These are phyloP conservation scores for Alaudala cheleensis DNA, from an alignment of 2,113 vertebrate species.

Conservation along the genomic window DNA sequence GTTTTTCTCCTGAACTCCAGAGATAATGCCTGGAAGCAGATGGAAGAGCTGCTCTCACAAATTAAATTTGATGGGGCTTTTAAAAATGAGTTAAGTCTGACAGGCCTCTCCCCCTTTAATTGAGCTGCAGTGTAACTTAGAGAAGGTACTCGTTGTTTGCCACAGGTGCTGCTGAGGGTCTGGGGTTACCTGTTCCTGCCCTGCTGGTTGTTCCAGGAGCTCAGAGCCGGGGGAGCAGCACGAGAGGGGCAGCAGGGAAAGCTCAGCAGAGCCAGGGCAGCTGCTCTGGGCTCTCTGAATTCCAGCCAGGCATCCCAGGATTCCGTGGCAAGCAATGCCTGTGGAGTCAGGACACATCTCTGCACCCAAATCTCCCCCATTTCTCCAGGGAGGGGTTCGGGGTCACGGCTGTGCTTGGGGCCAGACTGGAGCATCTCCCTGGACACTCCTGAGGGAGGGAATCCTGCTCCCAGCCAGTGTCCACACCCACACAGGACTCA, in stretches of 20 bases:
- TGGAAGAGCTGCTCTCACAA: constrained; percentile 52
- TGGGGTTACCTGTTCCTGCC: not conserved
- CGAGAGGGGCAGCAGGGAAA: not conserved
- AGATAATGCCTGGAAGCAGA: constrained; percentile 68
- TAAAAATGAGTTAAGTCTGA: constrained; percentile 63
- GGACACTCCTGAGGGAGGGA: not conserved
- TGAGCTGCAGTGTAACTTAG: constrained; percentile 10
- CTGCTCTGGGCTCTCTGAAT: not conserved
- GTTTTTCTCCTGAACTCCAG: constrained; percentile 68
- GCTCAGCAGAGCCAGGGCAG: not conserved
- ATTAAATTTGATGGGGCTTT: constrained; percentile 61
- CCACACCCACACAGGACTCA: not conserved
- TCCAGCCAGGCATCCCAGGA: not conserved
- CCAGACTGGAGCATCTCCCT: not conserved
- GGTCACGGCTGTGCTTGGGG: not conserved
- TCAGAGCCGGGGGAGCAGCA: not conserved
- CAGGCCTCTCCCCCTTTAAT: constrained; percentile 39
- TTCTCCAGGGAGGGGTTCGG: not conserved
- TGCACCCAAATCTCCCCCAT: not conserved
- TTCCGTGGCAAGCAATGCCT: not conserved
- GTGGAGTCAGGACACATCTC: not conserved
- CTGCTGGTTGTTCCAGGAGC: not conserved
- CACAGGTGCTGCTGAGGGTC: not conserved
- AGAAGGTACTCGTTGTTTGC: not conserved
- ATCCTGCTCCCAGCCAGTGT: not conserved